These are phyloP conservation scores for Lasioglossum pauxillum DNA, from an alignment of 2,888 invertebrate genomes.

Conservation along the genomic window DNA sequence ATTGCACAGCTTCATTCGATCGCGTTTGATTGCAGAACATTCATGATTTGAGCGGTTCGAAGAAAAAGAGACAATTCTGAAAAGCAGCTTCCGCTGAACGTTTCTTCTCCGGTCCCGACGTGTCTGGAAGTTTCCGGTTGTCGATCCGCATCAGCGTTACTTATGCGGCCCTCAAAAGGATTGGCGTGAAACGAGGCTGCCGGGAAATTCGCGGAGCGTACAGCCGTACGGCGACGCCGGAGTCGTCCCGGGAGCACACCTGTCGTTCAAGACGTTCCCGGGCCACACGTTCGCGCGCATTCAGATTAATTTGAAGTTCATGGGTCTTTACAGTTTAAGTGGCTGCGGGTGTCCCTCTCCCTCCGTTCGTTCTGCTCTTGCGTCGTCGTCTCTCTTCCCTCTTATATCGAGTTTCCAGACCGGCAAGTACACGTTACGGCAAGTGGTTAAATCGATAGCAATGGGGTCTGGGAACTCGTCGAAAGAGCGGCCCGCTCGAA, in stretches of 20 bases:
- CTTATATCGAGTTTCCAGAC: conserved; percentile 1
- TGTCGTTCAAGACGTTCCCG: conserved; percentile 9
- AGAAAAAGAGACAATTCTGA: not conserved
- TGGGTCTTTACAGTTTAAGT: conserved; percentile 7
- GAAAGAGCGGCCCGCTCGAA: not conserved
- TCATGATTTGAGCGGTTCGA: not conserved
- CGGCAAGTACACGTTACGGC: not conserved
- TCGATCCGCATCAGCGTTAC: not conserved
- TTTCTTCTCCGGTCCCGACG: not conserved
- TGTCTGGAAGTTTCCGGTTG: not conserved
- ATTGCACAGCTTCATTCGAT: not conserved
- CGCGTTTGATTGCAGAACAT: not conserved
- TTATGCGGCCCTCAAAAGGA: conserved; percentile 7
- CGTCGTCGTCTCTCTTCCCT: not conserved
- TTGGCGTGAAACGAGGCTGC: conserved; percentile 5
- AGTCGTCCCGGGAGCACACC: conserved; percentile 11
- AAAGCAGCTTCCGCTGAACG: not conserved
- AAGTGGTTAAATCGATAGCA: conserved; percentile 13
- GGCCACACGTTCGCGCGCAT: not conserved
- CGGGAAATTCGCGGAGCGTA: conserved; percentile 1
- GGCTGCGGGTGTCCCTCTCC: not conserved
- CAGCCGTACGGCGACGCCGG: not conserved
- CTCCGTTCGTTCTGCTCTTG: not conserved
- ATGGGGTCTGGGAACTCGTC: not conserved
- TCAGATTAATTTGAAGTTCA: conserved; percentile 17